Conservation (phyloP, 2,113 vertebrate genomes). For the Pungitius pungitius region DNA sequence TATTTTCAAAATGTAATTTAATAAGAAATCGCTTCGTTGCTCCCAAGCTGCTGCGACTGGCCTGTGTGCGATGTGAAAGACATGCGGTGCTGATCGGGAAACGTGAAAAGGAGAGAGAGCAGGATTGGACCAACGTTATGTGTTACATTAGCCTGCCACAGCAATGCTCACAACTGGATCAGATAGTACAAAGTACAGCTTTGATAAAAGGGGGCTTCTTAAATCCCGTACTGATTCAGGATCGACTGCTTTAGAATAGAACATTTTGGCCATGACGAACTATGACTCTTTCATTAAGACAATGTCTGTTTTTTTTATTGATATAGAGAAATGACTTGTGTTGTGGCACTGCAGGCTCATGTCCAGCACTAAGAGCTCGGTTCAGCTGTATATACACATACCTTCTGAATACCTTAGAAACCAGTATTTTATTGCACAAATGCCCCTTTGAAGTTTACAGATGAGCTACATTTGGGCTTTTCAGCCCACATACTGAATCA, state of each 20-base stretch:
- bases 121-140: background rate
- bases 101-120: background rate
- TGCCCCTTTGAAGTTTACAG: background rate
- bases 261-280: background rate
- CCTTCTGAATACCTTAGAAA: background rate
- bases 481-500: background rate
- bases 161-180: background rate
- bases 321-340: too few relatives aligned
- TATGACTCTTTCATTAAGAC: too few relatives aligned
- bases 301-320: too few relatives aligned
- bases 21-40: conserved; percentile 10
- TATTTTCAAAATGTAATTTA: conserved; percentile 30
- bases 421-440: background rate
- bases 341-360: background rate
- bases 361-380: background rate
- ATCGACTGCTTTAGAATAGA: background rate
- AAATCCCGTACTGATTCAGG: background rate
- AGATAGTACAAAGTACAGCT: conserved; percentile 13
- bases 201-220: background rate
- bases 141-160: background rate
- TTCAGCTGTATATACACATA: background rate
- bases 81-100: background rate
- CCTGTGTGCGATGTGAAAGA: conserved; percentile 3
- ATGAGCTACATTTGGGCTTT: background rate
- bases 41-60: conserved; percentile 1